A percentile compares a stretch with the other conserved stretches of the same genome.
phyloP scores from a whole-genome alignment of 2,888 invertebrate species.

The Pherbina coryleti region DNA sequence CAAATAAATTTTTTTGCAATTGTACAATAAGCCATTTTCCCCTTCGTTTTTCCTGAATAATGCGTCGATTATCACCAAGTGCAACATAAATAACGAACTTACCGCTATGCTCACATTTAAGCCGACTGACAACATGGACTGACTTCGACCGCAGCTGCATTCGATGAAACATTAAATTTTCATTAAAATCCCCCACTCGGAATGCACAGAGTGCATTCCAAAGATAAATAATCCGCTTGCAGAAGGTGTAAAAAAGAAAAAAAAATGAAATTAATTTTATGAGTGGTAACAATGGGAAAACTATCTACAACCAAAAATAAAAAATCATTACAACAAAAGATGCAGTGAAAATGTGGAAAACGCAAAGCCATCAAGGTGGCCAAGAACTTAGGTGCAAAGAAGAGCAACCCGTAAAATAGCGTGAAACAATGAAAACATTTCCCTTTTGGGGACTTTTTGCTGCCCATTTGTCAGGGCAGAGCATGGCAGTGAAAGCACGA shows the following conservation, averaged over 20 bases:
- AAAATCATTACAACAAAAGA: neutral
- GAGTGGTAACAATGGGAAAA: neutral
- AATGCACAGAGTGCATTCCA: constrained; percentile 27
- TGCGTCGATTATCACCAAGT: constrained; percentile 9
- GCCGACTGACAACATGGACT: neutral
- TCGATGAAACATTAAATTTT: constrained; percentile 44
- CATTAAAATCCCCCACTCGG: constrained; percentile 45
- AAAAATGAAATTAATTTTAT: neutral
- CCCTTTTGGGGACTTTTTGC: constrained; percentile 7
- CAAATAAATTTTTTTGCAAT: too few relatives aligned
- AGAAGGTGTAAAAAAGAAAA: constrained; percentile 22
- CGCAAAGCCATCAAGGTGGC: neutral
- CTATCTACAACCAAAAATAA: neutral
- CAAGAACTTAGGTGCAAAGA: constrained; percentile 1
- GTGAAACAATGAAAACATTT: constrained; percentile 13
- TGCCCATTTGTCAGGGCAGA: neutral
- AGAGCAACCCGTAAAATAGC: neutral
- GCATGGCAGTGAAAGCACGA: neutral
- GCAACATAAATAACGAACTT: constrained; percentile 21
- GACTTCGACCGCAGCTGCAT: constrained; percentile 20
- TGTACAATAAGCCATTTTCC: neutral
- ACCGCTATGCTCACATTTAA: neutral
- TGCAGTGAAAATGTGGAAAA: constrained; percentile 1
- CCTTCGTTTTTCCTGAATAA: neutral
- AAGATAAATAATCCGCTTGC: constrained; percentile 26